These are phyloP conservation scores for Prinia subflava DNA, from an alignment of 2,113 vertebrate species.

Conservation along the genomic window DNA sequence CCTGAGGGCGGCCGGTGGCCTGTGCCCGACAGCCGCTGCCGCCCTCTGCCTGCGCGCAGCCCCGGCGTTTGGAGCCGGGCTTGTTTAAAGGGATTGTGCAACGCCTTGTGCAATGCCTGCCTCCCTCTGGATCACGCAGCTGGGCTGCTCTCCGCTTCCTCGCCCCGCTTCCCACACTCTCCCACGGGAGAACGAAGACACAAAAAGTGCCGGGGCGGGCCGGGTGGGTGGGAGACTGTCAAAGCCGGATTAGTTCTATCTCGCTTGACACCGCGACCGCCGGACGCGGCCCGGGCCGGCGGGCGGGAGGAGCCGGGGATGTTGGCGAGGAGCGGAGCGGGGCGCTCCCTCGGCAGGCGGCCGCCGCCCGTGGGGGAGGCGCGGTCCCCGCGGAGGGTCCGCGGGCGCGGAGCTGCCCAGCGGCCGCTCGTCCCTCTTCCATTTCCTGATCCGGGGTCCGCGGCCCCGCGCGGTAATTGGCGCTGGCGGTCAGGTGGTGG, in stretches of 20 bases:
- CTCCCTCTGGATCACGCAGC: neutral
- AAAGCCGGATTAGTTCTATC: neutral
- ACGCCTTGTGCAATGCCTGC: neutral
- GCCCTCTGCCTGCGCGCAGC: slow-evolving; percentile 32
- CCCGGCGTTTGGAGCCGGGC: neutral
- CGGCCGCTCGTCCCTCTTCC: neutral
- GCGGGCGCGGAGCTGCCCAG: neutral
- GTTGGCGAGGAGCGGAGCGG: neutral
- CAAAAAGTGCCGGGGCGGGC: neutral
- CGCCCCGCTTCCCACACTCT: neutral
- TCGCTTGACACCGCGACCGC: neutral
- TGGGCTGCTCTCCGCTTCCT: neutral
- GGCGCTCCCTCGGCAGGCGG: neutral
- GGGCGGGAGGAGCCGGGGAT: neutral
- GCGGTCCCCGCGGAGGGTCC: neutral
- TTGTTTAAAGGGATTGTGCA: neutral
- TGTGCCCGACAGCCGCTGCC: neutral
- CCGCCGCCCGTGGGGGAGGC: neutral
- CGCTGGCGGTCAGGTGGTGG: slow-evolving; percentile 72
- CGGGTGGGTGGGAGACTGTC: neutral
- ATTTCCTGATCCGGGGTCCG: slow-evolving; percentile 85
- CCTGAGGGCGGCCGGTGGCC: neutral
- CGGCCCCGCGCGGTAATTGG: slow-evolving; percentile 64
- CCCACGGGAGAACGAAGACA: neutral
- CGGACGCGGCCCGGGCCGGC: neutral